These are phyloP conservation scores for Eristalinus sepulchralis DNA, from an alignment of 2,888 invertebrate genomes.

Conservation along the genomic window DNA sequence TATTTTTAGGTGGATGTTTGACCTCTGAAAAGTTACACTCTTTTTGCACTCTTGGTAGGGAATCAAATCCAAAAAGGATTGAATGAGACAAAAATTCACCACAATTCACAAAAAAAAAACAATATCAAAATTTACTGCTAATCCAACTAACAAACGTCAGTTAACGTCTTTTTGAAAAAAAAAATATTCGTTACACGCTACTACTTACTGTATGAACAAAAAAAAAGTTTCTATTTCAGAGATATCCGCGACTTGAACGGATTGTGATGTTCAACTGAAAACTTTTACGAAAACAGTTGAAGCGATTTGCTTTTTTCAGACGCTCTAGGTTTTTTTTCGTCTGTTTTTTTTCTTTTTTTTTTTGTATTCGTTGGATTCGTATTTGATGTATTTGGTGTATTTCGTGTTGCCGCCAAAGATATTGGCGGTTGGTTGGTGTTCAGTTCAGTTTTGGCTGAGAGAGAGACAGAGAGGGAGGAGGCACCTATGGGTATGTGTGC, in stretches of 20 bases:
- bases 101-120: slow-evolving; percentile 41
- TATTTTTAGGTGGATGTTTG: no score
- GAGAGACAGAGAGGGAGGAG: slow-evolving; percentile 50
- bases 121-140: slow-evolving; percentile 21
- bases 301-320: slow-evolving; percentile 79
- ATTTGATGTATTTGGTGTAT: slow-evolving; percentile 70
- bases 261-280: slow-evolving; percentile 82
- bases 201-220: slow-evolving; percentile 79
- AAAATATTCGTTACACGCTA: slow-evolving; percentile 62
- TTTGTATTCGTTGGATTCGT: slow-evolving; percentile 68
- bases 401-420: slow-evolving; percentile 70
- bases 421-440: slow-evolving; percentile 69
- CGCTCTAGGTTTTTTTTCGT: slow-evolving; percentile 65
- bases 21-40: neutral
- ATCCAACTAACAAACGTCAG: slow-evolving; percentile 27
- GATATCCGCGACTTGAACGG: slow-evolving; percentile 82
- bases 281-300: slow-evolving; percentile 78
- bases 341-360: slow-evolving; percentile 42
- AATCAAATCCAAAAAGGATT: neutral
- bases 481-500: neutral
- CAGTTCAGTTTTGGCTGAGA: slow-evolving; percentile 46
- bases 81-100: neutral
- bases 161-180: slow-evolving; percentile 50
- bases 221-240: slow-evolving; percentile 80
- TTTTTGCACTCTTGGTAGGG: neutral